These are phyloP conservation scores for Lepidocyrtoides sp. DNA, from an alignment of 2,888 invertebrate species.

Conservation along the genomic window DNA sequence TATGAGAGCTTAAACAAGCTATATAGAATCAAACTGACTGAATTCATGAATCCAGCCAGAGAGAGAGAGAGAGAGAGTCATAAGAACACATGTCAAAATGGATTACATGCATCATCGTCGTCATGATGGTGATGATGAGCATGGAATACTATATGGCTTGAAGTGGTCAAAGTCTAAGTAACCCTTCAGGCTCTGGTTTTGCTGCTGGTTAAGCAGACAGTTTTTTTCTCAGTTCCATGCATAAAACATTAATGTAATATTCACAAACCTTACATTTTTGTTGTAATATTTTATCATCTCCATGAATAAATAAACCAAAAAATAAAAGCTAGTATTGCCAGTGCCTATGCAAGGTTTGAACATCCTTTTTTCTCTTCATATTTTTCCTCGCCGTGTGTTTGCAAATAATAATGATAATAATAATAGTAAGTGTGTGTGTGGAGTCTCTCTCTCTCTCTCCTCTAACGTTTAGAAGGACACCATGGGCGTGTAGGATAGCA, in stretches of 20 bases:
- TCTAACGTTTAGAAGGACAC: conserved; percentile 69
- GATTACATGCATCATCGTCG: conserved; percentile 20
- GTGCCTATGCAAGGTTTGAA: no score
- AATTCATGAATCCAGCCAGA: no score
- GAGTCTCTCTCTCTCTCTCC: conserved; percentile 38
- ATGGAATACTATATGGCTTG: conserved; percentile 24
- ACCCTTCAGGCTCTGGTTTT: conserved; percentile 59
- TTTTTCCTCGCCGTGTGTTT: conserved; percentile 40
- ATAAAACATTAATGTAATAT: neutral
- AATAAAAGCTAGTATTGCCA: no score
- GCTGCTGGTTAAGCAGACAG: neutral
- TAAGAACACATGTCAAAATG: conserved; percentile 39
- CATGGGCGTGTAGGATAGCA: conserved; percentile 75
- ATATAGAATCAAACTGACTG: neutral
- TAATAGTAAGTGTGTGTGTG: conserved; percentile 12
- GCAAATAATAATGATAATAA: neutral
- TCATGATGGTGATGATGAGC: neutral
- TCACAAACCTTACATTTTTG: conserved; percentile 1
- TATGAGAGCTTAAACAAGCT: neutral
- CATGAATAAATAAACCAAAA: no score
- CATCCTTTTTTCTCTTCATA: conserved; percentile 44
- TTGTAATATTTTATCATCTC: conserved; percentile 16
- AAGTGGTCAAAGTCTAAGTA: conserved; percentile 46
- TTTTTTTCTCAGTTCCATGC: conserved; percentile 26
- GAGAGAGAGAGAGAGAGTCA: no score